phyloP scores from a whole-genome alignment of 2,113 vertebrate species.

The Takifugu flavidus region DNA sequence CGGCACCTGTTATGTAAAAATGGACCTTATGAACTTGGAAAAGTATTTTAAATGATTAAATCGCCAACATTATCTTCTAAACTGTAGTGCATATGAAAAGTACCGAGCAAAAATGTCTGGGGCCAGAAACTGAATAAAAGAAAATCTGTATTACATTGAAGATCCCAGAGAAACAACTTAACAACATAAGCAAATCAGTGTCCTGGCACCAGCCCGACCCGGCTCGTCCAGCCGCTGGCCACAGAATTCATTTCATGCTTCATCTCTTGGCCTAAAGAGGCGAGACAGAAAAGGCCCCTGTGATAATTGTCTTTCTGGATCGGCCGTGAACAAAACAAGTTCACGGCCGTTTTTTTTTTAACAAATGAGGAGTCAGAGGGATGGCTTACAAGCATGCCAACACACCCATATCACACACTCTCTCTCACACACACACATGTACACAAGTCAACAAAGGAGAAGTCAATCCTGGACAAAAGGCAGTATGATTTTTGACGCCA shows the following conservation, averaged over 20 bases:
- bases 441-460: slow-evolving; percentile 1
- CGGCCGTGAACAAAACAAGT: slow-evolving; percentile 49
- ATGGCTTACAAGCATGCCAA: too few relatives aligned
- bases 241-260: slow-evolving; percentile 65
- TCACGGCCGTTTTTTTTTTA: slow-evolving; percentile 20
- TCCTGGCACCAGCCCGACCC: slow-evolving; percentile 34
- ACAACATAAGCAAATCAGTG: slow-evolving; percentile 39
- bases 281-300: slow-evolving; percentile 38
- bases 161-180: slow-evolving; percentile 41
- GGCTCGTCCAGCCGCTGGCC: slow-evolving; percentile 39
- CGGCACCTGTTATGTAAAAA: slow-evolving; percentile 63
- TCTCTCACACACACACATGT: too few relatives aligned
- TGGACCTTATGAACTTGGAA: slow-evolving; percentile 33
- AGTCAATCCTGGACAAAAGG: not conserved
- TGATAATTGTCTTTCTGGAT: slow-evolving; percentile 53
- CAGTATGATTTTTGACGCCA: not conserved
- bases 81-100: too few relatives aligned
- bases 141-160: too few relatives aligned
- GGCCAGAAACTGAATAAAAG: too few relatives aligned
- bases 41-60: not conserved
- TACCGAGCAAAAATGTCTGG: too few relatives aligned
- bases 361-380: slow-evolving; percentile 14
- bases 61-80: too few relatives aligned
- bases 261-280: slow-evolving; percentile 53
- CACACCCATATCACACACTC: too few relatives aligned